Base-by-base conservation (phyloP, 2,888 invertebrate genomes). In the Andrena bicolor region DNA sequence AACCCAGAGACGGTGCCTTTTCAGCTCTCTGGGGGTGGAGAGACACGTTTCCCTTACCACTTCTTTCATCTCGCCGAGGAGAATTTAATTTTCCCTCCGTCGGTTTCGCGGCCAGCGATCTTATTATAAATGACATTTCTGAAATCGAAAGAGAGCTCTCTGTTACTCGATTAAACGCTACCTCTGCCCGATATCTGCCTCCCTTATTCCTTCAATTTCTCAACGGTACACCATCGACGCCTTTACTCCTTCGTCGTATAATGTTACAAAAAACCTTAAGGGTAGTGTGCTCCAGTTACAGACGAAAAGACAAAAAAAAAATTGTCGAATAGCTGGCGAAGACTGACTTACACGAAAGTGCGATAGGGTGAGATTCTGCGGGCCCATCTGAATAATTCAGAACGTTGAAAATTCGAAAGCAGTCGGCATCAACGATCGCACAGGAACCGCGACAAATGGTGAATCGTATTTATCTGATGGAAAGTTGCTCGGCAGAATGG, bases 1-100 rank as follows among this genome's bases (percentile, higher is more conserved):
- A n/a, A 56, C 32, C 49, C n/a, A 13, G 41, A 26, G 20, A 76
- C n/a, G 68, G 51, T 66, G 30, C 35, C 56, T 30, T 53, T 16
- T n/a, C 69, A 61, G 51, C 69, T 72, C 69, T 23, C 23, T 26
- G 41, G 35, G 49, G 35, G 53, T 60, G 32, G n/a, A n/a, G 65
- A 58, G 56, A 74, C 70, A 28, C 16, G 60, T 28, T 79, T 70
- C 53, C 69, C 53, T 63, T 81, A 41, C 41, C 41, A 28, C 20
- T 70, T 76, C 78, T 82, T 79, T 84, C 82, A 82, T 73, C 60
- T 79, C 20, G 30, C 23, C 13, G 68, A 58, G 60, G 35, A 82
- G 74, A 78, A 82, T 79, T 82, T 82, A 65, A 79, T 84, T 82
- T 69, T 53, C 35, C 30, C 61, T 6, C 23, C 56, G 56, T 51